A percentile compares a stretch with the other conserved stretches of the same genome.
phyloP scores from a whole-genome alignment of 2,888 invertebrate species.

The Platycheirus rosarum region DNA sequence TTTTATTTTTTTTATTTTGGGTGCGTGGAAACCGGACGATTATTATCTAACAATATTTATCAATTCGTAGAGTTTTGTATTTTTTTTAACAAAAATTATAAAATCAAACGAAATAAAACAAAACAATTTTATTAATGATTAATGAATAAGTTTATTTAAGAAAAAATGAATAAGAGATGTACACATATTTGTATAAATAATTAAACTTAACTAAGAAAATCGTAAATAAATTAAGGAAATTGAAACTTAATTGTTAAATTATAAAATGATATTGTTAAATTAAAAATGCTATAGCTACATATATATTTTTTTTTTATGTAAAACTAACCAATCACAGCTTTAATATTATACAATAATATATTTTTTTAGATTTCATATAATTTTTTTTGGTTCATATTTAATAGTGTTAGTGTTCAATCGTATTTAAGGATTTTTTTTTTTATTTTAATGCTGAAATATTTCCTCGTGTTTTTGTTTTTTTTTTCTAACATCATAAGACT shows the following conservation, averaged over 20 bases:
- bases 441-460: background rate
- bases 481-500: slow-evolving; percentile 68
- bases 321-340: slow-evolving; percentile 74
- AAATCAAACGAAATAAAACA: slow-evolving; percentile 2
- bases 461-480: slow-evolving; percentile 18
- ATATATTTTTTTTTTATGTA: slow-evolving; percentile 31
- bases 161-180: slow-evolving; percentile 20
- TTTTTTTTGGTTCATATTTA: slow-evolving; percentile 41
- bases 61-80: slow-evolving; percentile 48
- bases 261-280: slow-evolving; percentile 27
- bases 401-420: background rate
- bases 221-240: slow-evolving; percentile 22
- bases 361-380: slow-evolving; percentile 27
- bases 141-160: slow-evolving; percentile 41
- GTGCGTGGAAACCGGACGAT: slow-evolving; percentile 68
- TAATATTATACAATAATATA: slow-evolving; percentile 68
- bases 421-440: background rate
- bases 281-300: slow-evolving; percentile 42
- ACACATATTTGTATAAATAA: slow-evolving; percentile 11
- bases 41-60: slow-evolving; percentile 72
- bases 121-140: too few relatives aligned
- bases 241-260: slow-evolving; percentile 9
- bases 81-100: slow-evolving; percentile 15
- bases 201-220: slow-evolving; percentile 13
- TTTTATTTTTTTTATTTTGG: slow-evolving; percentile 27